Evolutionary conservation across 2,113 vertebrate genomes (phyloP), one percentile per base, ranked within the genome.

Genomic region (Cepphus grylle): DNA sequence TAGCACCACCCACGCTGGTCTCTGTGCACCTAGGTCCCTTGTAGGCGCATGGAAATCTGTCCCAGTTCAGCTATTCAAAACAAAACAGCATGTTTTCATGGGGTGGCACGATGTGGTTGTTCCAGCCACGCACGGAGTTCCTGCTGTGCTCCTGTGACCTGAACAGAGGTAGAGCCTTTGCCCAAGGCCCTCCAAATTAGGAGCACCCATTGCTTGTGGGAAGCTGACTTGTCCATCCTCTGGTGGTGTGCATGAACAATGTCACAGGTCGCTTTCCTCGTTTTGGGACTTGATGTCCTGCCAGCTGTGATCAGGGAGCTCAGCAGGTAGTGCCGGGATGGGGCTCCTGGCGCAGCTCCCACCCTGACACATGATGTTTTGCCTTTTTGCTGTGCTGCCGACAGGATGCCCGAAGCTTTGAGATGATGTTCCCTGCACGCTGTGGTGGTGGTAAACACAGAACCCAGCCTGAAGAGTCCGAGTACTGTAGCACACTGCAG

Each of bases 201-300:
- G 19, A 62, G 15, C 8, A 43, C 23, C 8, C 12, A 1, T 18
- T 86, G 59, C 61, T 15, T 58, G 8, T 55, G 38, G 10, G 43
- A 88, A 81, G 58, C 38, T 21, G 47, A 34, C 5, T 26, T 76
- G 50, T 65, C 34, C n/a, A 4, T 52, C 26, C 22, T 72, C 40
- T 81, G 53, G 12, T 70, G 45, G 21, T 45, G 17, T 12, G 8
- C 47, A 65, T 66, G 42, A 95, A 91, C 50, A 78, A 76, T n/a
- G 8, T 9, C 49, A 38, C 0, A 8, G 66, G 62, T 47, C 52
- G 34, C 74, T 82, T 55, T 59, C 43, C 78, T 86, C 9, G 4
- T 92, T 87, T 79, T 20, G 27, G 81, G 69, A 92, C 91, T 87
- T 71, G 87, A 70, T 91, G 74, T 94, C 56, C 83, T 83, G 90